phyloP scores from a whole-genome alignment of 2,797 vertebrate species.

The Vireo griseus region DNA sequence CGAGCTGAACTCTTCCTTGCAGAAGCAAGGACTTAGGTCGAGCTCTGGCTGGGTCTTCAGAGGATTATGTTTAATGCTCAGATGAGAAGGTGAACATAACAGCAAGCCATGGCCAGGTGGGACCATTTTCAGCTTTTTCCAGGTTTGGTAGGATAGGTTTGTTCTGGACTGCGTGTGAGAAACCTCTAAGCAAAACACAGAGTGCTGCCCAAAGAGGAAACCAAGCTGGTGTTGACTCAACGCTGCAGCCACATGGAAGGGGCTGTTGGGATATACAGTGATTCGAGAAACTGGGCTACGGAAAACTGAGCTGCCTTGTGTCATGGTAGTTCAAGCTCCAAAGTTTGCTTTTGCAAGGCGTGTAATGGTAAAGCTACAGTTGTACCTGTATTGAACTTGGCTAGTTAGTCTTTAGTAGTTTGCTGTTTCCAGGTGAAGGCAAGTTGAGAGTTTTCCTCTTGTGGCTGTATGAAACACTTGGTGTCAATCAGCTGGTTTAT shows the following conservation, averaged over 20 bases:
- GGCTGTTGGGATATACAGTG: neutral
- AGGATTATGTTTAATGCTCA: neutral
- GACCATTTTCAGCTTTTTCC: neutral
- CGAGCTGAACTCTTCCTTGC: neutral
- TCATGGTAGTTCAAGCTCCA: neutral
- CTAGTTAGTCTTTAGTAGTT: neutral
- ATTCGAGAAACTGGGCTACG: accelerated
- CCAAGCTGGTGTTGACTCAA: neutral
- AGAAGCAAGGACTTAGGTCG: neutral
- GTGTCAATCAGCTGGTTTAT: neutral
- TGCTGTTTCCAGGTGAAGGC: neutral
- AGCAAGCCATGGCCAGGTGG: neutral
- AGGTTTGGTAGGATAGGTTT: neutral
- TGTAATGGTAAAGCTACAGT: neutral
- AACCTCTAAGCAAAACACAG: neutral
- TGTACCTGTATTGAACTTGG: neutral
- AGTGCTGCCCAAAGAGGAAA: neutral
- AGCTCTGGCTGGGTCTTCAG: neutral
- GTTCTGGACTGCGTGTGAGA: neutral
- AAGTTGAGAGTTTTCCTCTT: neutral
- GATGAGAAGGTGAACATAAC: accelerated
- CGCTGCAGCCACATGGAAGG: accelerated
- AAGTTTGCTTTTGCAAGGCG: neutral
- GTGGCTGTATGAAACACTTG: neutral
- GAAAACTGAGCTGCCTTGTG: neutral